Evolutionary conservation across 2,888 invertebrate genomes (phyloP), one percentile per base, ranked within the genome.

Genomic region (Perizoma flavofasciatum): DNA sequence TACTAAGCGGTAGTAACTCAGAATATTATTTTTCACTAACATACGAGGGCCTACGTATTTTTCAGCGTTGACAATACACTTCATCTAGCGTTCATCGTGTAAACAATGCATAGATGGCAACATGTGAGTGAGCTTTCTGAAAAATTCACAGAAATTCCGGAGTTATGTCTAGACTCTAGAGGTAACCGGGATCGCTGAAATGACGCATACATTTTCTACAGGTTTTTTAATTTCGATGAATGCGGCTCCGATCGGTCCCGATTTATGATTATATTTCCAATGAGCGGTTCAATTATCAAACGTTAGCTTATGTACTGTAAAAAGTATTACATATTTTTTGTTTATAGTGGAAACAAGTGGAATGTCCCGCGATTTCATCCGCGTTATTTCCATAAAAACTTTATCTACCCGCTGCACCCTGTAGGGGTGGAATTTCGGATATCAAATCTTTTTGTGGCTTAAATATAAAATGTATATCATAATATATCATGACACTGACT

Each of bases 141-240:
- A 50, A 59, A 49, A 50, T 54, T 54, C 59, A 50, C 54, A 40
- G 11, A 41, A 46, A 49, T 59, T 35, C 45, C 59, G 40, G 34
- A 44, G 53, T 33, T 54, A n/a, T 59, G 53, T 59, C 59, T 59
- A 39, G 44, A 49, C 53, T 59, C 59, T 59, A 39, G 44, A 49
- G 53, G 58, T 53, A 45, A 49, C 64, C 54, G 60, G 60, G 64
- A 62, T 64, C 59, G 56, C 49, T 60, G 50, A 54, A 65, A 65
- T 63, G 65, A 65, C 57, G 67, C 61, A 65, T 65, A 58, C 55
- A 57, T 65, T 48, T 63, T 65, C 63, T 48, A n/a, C 55, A 52
- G 63, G 56, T 49, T 61, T 67, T 65, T 63, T 63, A 37, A 56
- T 63, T 61, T 61, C 57, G 32, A 44, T 61, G 50, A 53, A 61